Evolutionary conservation across 2,888 invertebrate genomes (phyloP).

Genomic region (Drepanosiphum platanoidis): DNA sequence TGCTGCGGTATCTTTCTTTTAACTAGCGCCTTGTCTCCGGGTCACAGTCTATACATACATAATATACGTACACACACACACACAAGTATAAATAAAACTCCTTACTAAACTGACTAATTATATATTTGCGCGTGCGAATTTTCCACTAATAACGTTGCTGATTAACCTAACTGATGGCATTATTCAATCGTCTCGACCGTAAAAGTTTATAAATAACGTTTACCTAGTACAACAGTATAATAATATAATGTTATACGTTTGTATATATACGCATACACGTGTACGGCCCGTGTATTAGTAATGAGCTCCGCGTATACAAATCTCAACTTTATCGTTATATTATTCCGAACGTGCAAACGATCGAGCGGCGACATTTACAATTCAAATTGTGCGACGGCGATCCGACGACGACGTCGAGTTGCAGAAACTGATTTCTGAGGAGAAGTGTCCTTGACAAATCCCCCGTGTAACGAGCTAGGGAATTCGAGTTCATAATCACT

Average conservation of each 20-base stretch:
- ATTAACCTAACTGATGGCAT: no score
- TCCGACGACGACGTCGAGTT: not conserved
- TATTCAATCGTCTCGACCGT: no score
- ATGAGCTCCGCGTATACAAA: not conserved
- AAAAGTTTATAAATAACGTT: no score
- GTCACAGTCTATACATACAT: not conserved
- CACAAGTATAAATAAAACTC: no score
- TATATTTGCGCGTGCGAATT: no score
- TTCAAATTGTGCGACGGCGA: constrained; percentile 21
- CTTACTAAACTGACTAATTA: no score
- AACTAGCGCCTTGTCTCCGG: not conserved
- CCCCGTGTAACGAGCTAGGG: not conserved
- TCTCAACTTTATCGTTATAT: not conserved
- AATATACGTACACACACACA: not conserved
- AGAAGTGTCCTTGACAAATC: not conserved
- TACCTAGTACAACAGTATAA: no score
- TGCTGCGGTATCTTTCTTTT: not conserved
- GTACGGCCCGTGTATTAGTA: not conserved
- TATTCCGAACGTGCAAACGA: constrained; percentile 25
- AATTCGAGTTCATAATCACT: not conserved
- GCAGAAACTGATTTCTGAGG: not conserved
- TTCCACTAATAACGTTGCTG: no score
- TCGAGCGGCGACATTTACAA: constrained; percentile 35
- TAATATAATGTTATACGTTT: no score
- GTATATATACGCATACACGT: not conserved